Conservation (phyloP, 2,113 vertebrate species). For the Dicerorhinus sumatrensis region DNA sequence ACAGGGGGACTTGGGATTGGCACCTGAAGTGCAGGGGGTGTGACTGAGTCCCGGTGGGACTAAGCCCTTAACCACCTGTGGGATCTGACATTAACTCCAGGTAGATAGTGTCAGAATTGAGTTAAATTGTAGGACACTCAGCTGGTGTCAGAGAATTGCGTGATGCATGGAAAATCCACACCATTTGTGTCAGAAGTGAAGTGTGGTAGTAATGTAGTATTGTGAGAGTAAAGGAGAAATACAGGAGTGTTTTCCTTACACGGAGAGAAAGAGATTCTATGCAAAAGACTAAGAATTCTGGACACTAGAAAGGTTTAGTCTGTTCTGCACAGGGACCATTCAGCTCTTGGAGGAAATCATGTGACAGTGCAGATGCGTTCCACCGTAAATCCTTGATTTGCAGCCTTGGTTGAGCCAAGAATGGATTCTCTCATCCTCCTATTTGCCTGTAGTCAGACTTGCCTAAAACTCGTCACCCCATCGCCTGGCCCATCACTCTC, state of each 20-base stretch:
- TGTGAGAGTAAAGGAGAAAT: not conserved
- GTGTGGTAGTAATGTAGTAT: not conserved
- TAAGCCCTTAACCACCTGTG: not conserved
- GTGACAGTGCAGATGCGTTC: not conserved
- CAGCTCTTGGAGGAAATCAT: not conserved
- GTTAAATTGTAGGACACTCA: not conserved
- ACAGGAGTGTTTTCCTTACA: not conserved
- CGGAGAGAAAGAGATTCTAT: not conserved
- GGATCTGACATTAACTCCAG: not conserved
- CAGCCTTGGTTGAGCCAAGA: not conserved
- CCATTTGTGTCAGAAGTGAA: not conserved
- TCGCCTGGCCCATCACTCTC: not conserved
- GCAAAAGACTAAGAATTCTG: not conserved
- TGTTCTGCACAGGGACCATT: not conserved
- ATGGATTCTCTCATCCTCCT: not conserved
- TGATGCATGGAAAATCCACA: not conserved
- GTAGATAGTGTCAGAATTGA: not conserved
- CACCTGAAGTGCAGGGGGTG: not conserved
- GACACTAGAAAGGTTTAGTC: not conserved
- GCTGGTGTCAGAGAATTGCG: not conserved
- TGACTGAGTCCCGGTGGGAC: not conserved
- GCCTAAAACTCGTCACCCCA: not conserved
- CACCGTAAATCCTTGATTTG: not conserved
- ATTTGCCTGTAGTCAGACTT: not conserved
- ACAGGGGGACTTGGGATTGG: not conserved